phyloP scores from a whole-genome alignment of 2,797 vertebrate genomes.

The Garrulus glandarius region DNA sequence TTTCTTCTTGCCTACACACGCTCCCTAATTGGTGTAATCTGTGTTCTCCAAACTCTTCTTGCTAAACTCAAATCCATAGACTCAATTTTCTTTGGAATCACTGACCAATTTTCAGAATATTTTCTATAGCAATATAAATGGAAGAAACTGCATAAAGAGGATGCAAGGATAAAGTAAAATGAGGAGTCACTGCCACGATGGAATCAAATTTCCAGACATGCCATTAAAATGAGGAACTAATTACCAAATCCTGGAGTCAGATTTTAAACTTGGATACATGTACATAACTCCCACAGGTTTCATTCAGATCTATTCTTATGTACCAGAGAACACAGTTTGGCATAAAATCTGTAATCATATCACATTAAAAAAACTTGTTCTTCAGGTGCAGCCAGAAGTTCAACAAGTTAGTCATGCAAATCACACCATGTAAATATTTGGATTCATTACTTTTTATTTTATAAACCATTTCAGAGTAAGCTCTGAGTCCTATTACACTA shows the following conservation, averaged over 20 bases:
- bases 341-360: not conserved
- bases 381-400: slow-evolving; percentile 42
- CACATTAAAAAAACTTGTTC: slow-evolving; percentile 29
- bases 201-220: not conserved
- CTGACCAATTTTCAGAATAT: not conserved
- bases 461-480: slow-evolving; percentile 6
- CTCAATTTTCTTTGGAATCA: not conserved
- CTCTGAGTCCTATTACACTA: not conserved
- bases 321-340: not conserved
- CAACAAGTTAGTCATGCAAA: not conserved
- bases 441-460: not conserved
- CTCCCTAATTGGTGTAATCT: not conserved
- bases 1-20: not conserved
- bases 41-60: not conserved
- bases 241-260: not conserved
- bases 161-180: not conserved
- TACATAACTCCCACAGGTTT: not conserved
- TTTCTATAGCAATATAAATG: not conserved
- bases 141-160: not conserved
- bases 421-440: slow-evolving; percentile 37
- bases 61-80: not conserved
- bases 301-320: not conserved
- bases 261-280: not conserved
- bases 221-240: not conserved
- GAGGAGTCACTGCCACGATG: not conserved